Evolutionary conservation across 2,113 vertebrate species (phyloP).

Genomic region (Syngnathus typhle): DNA sequence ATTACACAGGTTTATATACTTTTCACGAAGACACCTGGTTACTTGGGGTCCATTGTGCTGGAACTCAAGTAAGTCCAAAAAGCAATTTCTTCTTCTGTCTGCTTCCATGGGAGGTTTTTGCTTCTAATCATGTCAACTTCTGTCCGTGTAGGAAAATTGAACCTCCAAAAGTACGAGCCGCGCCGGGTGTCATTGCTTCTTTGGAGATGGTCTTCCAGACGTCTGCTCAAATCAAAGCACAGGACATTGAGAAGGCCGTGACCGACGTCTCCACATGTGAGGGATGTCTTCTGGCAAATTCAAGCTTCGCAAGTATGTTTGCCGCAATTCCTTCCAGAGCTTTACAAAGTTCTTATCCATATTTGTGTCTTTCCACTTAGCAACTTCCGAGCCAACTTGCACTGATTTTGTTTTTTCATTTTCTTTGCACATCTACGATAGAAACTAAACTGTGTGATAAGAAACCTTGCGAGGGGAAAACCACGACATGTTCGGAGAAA

Average conservation of each 20-base stretch:
- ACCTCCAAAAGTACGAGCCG: neutral
- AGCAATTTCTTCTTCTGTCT: neutral
- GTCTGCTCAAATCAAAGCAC: rapidly evolving
- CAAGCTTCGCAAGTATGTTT: rapidly evolving
- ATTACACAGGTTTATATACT: rapidly evolving
- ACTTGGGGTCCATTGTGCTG: constrained; percentile 10
- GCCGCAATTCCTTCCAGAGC: neutral
- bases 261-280: rapidly evolving
- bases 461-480: neutral
- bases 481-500: rapidly evolving
- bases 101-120: neutral
- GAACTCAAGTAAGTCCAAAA: constrained; percentile 36
- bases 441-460: rapidly evolving
- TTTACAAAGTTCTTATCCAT: neutral
- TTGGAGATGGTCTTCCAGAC: constrained; percentile 27
- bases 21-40: rapidly evolving
- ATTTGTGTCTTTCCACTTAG: neutral
- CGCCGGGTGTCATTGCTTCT: rapidly evolving
- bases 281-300: rapidly evolving
- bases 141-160: neutral
- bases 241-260: rapidly evolving
- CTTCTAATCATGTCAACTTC: neutral
- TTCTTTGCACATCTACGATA: constrained; percentile 4
- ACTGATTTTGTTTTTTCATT: neutral
- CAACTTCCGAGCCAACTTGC: neutral